Evolutionary conservation across 2,888 invertebrate genomes (phyloP).

Genomic region (Hedychridium roseum): DNA sequence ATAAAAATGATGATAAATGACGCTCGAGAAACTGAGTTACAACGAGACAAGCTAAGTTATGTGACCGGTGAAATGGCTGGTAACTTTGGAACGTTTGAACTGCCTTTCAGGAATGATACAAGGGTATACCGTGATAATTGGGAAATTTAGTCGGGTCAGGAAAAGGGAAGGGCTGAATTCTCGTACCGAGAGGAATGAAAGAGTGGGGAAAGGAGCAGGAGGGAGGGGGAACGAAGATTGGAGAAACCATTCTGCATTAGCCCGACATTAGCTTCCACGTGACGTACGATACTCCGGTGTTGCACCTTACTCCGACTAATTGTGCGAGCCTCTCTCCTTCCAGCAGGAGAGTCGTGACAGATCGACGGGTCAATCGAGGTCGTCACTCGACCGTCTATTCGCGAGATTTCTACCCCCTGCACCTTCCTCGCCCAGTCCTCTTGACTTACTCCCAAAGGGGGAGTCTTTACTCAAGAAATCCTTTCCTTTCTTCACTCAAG

Average conservation of each 20-base stretch:
- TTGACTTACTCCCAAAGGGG: too few species aligned
- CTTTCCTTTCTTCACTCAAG: too few species aligned
- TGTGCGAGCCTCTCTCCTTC: slow-evolving; percentile 30
- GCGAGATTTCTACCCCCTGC: slow-evolving; percentile 14
- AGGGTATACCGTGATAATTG: too few species aligned
- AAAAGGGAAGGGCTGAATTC: too few species aligned
- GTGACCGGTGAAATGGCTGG: too few species aligned
- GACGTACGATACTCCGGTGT: slow-evolving; percentile 42
- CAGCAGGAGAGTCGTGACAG: slow-evolving; percentile 37
- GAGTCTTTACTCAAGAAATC: too few species aligned
- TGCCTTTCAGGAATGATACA: too few species aligned
- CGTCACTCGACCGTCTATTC: slow-evolving; percentile 35
- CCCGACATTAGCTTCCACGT: slow-evolving; percentile 38
- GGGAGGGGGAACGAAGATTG: background rate
- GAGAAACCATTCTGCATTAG: slow-evolving; percentile 30
- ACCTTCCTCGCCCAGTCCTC: slow-evolving; percentile 3
- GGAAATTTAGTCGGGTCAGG: too few species aligned
- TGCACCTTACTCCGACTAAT: slow-evolving; percentile 43
- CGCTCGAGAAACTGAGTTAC: too few species aligned
- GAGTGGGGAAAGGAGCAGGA: slow-evolving; percentile 13
- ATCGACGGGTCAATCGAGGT: slow-evolving; percentile 45
- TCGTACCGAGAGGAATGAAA: background rate
- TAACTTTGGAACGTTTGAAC: too few species aligned
- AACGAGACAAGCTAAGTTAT: too few species aligned
- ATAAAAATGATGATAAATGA: too few species aligned